phyloP scores from a whole-genome alignment of 92 coral and sea anemone genomes.

The Siderastrea radians region DNA sequence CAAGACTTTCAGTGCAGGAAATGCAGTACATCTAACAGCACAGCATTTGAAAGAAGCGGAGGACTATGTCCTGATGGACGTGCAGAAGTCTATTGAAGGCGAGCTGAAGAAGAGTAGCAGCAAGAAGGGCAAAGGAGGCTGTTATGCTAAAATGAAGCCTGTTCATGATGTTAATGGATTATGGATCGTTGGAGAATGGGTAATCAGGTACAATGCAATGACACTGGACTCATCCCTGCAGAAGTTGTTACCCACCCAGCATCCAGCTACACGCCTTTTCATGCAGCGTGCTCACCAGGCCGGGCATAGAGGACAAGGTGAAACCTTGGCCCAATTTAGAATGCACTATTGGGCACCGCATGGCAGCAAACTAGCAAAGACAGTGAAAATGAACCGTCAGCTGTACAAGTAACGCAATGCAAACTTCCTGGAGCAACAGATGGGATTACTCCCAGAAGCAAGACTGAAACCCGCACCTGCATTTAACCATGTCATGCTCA shows the following conservation, averaged over 20 bases:
- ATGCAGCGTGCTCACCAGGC: constrained; percentile 52
- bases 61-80: constrained; percentile 65
- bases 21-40: constrained; percentile 29
- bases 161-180: constrained; percentile 41
- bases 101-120: constrained; percentile 31
- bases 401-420: constrained; percentile 71
- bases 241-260: constrained; percentile 53
- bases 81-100: constrained; percentile 29
- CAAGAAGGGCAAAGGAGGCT: constrained; percentile 60
- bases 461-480: constrained; percentile 68
- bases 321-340: constrained; percentile 54
- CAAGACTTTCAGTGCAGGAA: constrained; percentile 65
- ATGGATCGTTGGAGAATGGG: constrained; percentile 62
- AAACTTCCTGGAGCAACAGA: constrained; percentile 60
- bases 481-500: constrained; percentile 71
- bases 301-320: constrained; percentile 58
- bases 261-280: constrained; percentile 69
- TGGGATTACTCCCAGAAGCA: constrained; percentile 70
- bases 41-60: constrained; percentile 70
- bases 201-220: constrained; percentile 44
- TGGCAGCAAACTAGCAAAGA: constrained; percentile 65
- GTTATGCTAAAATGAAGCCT: constrained; percentile 69
- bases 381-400: constrained; percentile 66
- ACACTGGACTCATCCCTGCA: constrained; percentile 64
- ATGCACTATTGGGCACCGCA: constrained; percentile 70